A percentile compares a stretch with the other conserved stretches of the same genome.
Conservation (phyloP, 2,113 vertebrate genomes). For the Cryptotis parvus region DNA sequence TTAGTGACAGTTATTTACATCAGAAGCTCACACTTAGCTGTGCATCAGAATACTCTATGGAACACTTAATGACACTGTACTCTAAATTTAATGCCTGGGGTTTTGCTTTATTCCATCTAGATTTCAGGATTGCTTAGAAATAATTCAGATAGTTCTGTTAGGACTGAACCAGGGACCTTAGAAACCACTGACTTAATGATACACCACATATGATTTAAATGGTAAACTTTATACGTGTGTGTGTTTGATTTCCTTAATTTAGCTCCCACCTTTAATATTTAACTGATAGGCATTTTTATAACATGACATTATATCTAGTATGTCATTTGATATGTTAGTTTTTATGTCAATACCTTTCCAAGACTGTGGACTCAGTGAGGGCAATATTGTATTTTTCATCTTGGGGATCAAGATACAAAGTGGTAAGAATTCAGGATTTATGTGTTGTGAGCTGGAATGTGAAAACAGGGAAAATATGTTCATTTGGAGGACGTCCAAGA, state of each 20-base stretch:
- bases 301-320: no score
- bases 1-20: conserved; percentile 34
- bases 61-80: not conserved
- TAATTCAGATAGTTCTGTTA: not conserved
- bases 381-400: not conserved
- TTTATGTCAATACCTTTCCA: not conserved
- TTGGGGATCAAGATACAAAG: not conserved
- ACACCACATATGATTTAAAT: not conserved
- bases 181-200: not conserved
- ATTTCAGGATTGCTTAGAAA: not conserved
- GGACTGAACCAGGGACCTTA: not conserved
- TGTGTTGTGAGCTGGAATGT: not conserved
- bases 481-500: no score
- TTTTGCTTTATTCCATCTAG: not conserved
- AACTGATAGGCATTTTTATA: not conserved
- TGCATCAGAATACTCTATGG: not conserved
- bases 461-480: not conserved
- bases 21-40: not conserved
- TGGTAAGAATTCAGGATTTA: not conserved
- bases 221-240: not conserved
- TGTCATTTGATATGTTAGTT: not conserved
- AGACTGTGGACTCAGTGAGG: not conserved
- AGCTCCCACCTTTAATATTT: conserved; percentile 7
- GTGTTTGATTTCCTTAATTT: not conserved
- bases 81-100: not conserved